phyloP scores from a whole-genome alignment of 2,113 vertebrate species.

The Microcebus tavaratra region DNA sequence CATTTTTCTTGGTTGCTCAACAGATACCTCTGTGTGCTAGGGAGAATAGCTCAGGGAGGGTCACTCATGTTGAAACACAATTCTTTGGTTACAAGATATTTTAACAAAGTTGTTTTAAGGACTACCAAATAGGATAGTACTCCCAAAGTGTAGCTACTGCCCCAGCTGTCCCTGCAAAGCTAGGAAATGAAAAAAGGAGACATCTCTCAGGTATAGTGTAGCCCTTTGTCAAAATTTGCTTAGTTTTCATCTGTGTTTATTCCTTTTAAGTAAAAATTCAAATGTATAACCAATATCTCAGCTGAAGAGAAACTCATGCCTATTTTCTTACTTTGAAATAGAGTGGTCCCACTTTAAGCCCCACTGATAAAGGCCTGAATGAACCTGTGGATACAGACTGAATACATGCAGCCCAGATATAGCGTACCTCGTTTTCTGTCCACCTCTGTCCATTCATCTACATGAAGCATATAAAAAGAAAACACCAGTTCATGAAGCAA shows the following conservation, averaged over 20 bases:
- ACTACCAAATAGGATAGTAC: neutral
- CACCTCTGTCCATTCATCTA: slow-evolving; percentile 97
- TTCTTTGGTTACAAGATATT: neutral
- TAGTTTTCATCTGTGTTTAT: neutral
- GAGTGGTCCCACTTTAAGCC: neutral
- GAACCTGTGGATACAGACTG: slow-evolving; percentile 72
- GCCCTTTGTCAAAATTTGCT: neutral
- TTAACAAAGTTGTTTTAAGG: slow-evolving; percentile 30
- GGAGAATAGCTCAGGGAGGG: neutral
- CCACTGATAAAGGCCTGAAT: slow-evolving; percentile 44
- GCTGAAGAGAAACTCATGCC: slow-evolving; percentile 12
- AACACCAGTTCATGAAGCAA: slow-evolving; percentile 85
- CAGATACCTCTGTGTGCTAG: slow-evolving; percentile 34
- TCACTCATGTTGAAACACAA: neutral
- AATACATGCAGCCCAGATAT: slow-evolving; percentile 82
- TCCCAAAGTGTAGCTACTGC: neutral
- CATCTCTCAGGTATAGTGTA: neutral
- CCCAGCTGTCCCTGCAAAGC: neutral
- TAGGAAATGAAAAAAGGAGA: neutral
- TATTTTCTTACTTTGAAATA: slow-evolving; percentile 18
- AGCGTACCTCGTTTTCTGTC: slow-evolving; percentile 97
- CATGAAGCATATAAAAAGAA: slow-evolving; percentile 89
- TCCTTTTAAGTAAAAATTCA: slow-evolving; percentile 28
- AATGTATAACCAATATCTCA: neutral
- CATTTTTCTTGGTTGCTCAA: neutral